phyloP scores from a whole-genome alignment of 2,797 vertebrate species.

The Tachyglossus aculeatus region DNA sequence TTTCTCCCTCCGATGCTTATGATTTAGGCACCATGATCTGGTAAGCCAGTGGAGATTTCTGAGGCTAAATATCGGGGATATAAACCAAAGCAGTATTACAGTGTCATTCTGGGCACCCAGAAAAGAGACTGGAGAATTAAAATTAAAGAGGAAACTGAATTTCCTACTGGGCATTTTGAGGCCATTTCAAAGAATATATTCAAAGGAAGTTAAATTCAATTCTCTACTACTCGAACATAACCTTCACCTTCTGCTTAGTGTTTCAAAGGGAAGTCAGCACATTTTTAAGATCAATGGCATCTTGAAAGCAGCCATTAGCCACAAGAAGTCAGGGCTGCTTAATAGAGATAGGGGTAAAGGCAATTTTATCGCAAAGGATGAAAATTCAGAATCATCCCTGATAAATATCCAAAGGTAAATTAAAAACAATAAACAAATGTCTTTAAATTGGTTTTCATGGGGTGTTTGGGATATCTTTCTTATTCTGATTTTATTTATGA shows the following conservation, averaged over 20 bases:
- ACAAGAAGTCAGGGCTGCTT: slow-evolving; percentile 23
- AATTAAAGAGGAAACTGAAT: too few species aligned
- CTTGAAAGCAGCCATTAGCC: slow-evolving; percentile 48
- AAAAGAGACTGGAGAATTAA: too few species aligned
- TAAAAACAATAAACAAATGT: slow-evolving; percentile 53
- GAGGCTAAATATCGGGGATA: too few species aligned
- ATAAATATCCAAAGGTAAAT: slow-evolving; percentile 37
- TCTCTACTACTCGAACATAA: slow-evolving; percentile 35
- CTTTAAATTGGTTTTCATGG: slow-evolving; percentile 32
- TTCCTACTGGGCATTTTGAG: slow-evolving; percentile 30
- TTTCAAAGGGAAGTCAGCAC: slow-evolving; percentile 48
- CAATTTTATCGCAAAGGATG: slow-evolving; percentile 44
- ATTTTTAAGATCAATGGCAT: slow-evolving; percentile 55
- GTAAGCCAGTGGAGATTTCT: too few species aligned
- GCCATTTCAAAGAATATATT: slow-evolving; percentile 43
- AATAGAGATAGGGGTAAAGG: slow-evolving; percentile 15
- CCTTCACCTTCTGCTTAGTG: too few species aligned
- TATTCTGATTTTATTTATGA: slow-evolving; percentile 47
- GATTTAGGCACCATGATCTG: too few species aligned
- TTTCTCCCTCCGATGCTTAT: too few species aligned
- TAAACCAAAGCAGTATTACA: too few species aligned
- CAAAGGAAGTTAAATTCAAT: slow-evolving; percentile 40
- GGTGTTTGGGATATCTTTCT: slow-evolving; percentile 31
- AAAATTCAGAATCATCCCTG: slow-evolving; percentile 45
- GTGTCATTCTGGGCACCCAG: too few species aligned